Percentiles rank a stretch among this genome's conserved stretches.
Conservation (phyloP, 2,113 vertebrate genomes). For the Mirounga angustirostris region DNA sequence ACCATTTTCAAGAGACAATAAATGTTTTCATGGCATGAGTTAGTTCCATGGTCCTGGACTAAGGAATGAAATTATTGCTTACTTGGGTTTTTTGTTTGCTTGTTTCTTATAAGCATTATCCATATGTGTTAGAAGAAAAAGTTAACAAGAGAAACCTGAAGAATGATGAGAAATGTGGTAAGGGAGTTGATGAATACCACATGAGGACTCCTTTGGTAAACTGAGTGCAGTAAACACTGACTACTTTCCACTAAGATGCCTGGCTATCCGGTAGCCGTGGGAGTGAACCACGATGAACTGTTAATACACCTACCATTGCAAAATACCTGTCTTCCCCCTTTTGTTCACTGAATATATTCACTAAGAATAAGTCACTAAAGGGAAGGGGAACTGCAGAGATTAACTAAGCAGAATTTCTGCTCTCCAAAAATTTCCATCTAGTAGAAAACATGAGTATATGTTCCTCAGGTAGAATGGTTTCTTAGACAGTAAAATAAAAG, state of each 20-base stretch:
- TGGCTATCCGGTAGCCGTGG: neutral
- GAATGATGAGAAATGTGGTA: neutral
- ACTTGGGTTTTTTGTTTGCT: neutral
- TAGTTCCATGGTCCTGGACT: neutral
- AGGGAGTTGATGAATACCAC: neutral
- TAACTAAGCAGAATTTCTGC: neutral
- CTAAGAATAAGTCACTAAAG: neutral
- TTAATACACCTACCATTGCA: neutral
- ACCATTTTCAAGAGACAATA: neutral
- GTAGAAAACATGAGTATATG: neutral
- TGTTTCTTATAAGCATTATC: neutral
- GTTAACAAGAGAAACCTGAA: neutral
- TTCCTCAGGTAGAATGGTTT: neutral
- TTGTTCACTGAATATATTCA: neutral
- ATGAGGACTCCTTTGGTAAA: neutral
- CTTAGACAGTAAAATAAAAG: neutral
- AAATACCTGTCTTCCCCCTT: neutral
- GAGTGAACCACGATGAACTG: neutral
- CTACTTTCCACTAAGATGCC: neutral
- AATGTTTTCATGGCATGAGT: neutral
- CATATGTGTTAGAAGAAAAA: neutral
- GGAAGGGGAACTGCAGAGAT: neutral
- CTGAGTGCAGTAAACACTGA: neutral
- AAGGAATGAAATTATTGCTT: neutral
- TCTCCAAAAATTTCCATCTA: neutral